phyloP scores from a whole-genome alignment of 2,113 vertebrate species.

The Danionella cerebrum region DNA sequence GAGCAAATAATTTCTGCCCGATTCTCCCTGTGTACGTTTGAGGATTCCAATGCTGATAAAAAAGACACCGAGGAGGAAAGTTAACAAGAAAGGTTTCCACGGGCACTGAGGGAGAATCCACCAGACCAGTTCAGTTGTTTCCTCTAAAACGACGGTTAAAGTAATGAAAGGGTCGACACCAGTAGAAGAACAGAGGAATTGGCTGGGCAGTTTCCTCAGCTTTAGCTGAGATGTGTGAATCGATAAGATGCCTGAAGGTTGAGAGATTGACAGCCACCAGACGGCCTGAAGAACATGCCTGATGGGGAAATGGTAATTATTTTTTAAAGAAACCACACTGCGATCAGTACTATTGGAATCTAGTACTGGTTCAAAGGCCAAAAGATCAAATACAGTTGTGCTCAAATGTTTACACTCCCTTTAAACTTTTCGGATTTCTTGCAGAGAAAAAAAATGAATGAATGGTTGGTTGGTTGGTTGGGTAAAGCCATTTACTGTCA shows the following conservation, averaged over 20 bases:
- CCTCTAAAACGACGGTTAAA: slow-evolving; percentile 45
- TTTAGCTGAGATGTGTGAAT: slow-evolving; percentile 58
- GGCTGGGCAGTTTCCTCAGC: slow-evolving; percentile 52
- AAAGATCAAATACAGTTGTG: too few relatives aligned
- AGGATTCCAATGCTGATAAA: slow-evolving; percentile 2
- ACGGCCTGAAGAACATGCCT: slow-evolving; percentile 57
- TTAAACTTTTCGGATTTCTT: too few relatives aligned
- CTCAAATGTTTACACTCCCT: too few relatives aligned
- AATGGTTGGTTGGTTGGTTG: too few relatives aligned
- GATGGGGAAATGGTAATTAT: slow-evolving; percentile 58
- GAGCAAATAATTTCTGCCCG: not conserved
- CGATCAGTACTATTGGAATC: slow-evolving; percentile 27
- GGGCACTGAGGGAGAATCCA: slow-evolving; percentile 46
- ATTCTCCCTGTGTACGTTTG: not conserved
- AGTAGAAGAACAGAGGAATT: slow-evolving; percentile 39
- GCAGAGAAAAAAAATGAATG: too few relatives aligned
- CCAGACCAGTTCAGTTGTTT: slow-evolving; percentile 52
- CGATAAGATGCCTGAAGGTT: slow-evolving; percentile 58
- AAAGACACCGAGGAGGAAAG: not conserved
- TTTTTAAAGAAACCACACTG: slow-evolving; percentile 45
- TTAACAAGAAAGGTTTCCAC: slow-evolving; percentile 2
- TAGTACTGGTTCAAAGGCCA: too few relatives aligned
- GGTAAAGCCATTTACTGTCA: too few relatives aligned
- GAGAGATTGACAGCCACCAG: slow-evolving; percentile 59
- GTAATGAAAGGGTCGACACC: slow-evolving; percentile 33